Evolutionary conservation across 2,888 invertebrate species (phyloP).

Genomic region (Thysanoteuthis rhombus): DNA sequence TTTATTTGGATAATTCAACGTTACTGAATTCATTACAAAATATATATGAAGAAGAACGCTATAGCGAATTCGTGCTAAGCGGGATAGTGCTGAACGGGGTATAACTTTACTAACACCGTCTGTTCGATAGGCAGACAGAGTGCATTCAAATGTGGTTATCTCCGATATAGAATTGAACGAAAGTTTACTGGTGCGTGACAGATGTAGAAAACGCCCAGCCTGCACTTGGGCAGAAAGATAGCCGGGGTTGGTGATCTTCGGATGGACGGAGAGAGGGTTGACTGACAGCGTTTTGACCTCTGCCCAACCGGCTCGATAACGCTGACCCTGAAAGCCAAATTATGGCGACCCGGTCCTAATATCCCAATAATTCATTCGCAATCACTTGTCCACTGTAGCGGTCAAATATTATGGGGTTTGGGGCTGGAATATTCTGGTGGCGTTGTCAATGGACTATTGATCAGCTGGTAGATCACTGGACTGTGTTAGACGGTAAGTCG

Average conservation of each 20-base stretch:
- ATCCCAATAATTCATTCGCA: background rate
- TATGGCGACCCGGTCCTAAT: background rate
- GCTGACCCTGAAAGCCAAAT: background rate
- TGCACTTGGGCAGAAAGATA: background rate
- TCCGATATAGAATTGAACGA: background rate
- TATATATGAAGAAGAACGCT: too few relatives aligned
- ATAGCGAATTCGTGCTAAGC: too few relatives aligned
- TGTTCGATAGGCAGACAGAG: background rate
- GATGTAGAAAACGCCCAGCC: background rate
- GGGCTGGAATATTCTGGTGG: background rate
- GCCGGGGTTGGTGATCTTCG: slow-evolving; percentile 19
- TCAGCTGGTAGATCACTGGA: background rate
- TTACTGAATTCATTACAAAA: too few relatives aligned
- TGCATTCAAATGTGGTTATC: slow-evolving; percentile 12
- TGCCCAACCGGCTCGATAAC: background rate
- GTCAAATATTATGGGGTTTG: background rate
- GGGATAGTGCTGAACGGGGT: too few relatives aligned
- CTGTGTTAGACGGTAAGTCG: background rate
- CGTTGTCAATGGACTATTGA: background rate
- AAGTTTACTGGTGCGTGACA: background rate
- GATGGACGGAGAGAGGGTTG: background rate
- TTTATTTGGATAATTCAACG: too few relatives aligned
- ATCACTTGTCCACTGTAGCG: background rate
- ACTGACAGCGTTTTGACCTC: background rate
- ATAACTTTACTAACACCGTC: too few relatives aligned